Conservation (phyloP, 1,140 invertebrate species). For the Drosophila sulfurigaster region DNA sequence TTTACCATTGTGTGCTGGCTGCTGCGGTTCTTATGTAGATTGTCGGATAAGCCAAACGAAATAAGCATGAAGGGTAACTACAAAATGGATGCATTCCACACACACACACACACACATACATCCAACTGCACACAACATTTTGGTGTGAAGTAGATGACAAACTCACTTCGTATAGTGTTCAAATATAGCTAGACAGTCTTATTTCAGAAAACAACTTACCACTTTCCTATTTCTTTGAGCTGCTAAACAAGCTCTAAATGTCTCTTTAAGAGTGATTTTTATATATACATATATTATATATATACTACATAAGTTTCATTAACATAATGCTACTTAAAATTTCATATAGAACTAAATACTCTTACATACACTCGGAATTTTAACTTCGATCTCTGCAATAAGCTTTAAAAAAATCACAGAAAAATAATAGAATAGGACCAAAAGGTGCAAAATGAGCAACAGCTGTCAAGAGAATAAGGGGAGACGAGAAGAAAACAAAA, state of each 20-base stretch:
- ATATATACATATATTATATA: no score
- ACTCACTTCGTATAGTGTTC: not conserved
- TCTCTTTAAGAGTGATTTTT: no score
- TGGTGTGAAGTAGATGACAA: not conserved
- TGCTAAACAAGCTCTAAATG: no score
- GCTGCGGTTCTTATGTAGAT: slow-evolving; percentile 58
- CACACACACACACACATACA: no score
- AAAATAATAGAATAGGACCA: slow-evolving; percentile 10
- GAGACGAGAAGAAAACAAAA: not conserved
- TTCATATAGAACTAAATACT: no score
- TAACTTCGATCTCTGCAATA: not conserved
- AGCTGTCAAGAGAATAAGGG: slow-evolving; percentile 8
- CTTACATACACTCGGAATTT: no score
- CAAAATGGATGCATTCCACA: slow-evolving; percentile 37
- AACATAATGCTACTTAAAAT: no score
- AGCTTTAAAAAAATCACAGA: slow-evolving; percentile 19
- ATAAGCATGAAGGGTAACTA: slow-evolving; percentile 22
- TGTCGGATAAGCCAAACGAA: slow-evolving; percentile 41
- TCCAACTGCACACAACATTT: no score
- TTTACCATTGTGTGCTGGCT: slow-evolving; percentile 43
- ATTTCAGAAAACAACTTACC: not conserved
- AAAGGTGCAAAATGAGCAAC: slow-evolving; percentile 68
- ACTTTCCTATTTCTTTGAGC: not conserved
- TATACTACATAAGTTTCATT: no score
- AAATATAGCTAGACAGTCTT: not conserved